A percentile compares a stretch with the other conserved stretches of the same genome.
Evolutionary conservation across 2,888 invertebrate genomes (phyloP).

Genomic region (Xanthostigma xanthostigma): DNA sequence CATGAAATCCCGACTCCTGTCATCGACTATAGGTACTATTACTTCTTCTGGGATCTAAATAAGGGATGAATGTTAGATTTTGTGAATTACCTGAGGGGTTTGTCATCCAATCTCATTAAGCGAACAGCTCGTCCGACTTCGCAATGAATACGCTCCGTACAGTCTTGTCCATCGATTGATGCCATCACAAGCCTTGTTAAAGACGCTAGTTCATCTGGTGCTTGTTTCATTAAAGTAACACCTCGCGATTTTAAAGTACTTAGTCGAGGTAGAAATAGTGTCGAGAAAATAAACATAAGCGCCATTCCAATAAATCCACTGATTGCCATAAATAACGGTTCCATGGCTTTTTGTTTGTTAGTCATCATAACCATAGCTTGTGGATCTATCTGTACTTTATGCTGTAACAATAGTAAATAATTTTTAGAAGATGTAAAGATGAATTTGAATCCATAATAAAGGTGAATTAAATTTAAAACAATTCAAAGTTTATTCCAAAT

Average conservation of each 20-base stretch:
- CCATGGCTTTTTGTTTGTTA: conserved; percentile 26
- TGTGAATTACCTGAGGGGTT: conserved; percentile 16
- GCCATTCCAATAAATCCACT: conserved; percentile 41
- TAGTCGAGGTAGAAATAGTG: conserved; percentile 33
- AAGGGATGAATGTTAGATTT: too few species aligned
- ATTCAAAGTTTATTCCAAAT: too few species aligned
- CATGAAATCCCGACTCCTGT: too few species aligned
- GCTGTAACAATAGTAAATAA: background rate
- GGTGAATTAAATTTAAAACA: too few species aligned
- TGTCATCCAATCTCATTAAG: conserved; percentile 15
- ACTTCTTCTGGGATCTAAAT: too few species aligned
- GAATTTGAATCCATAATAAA: too few species aligned
- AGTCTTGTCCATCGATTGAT: conserved; percentile 31
- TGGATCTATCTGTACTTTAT: conserved; percentile 6
- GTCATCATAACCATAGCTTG: conserved; percentile 18
- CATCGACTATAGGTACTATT: too few species aligned
- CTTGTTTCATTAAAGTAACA: conserved; percentile 17
- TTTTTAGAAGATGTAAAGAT: too few species aligned
- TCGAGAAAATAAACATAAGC: conserved; percentile 34
- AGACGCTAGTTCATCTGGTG: conserved; percentile 23
- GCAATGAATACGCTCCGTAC: conserved; percentile 30
- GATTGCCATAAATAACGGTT: conserved; percentile 39
- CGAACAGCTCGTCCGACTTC: conserved; percentile 28
- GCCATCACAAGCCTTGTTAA: conserved; percentile 27
- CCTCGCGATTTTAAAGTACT: conserved; percentile 20